These are phyloP conservation scores for Tanytarsus gracilentus DNA, from an alignment of 2,888 invertebrate genomes.

Conservation along the genomic window DNA sequence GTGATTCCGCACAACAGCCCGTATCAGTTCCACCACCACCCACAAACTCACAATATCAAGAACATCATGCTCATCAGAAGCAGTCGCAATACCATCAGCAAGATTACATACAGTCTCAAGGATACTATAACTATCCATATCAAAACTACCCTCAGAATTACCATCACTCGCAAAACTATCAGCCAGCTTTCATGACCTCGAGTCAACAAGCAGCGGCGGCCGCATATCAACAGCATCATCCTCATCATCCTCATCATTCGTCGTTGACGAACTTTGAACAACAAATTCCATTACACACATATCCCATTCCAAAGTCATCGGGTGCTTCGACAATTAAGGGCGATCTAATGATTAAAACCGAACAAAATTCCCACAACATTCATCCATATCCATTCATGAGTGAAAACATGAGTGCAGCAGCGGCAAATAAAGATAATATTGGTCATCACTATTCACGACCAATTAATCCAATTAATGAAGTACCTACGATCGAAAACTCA, in stretches of 20 bases:
- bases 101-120: conserved; percentile 31
- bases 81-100: conserved; percentile 36
- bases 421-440: conserved; percentile 51
- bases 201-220: conserved; percentile 25
- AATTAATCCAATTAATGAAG: conserved; percentile 60
- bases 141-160: conserved; percentile 29
- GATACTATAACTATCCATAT: conserved; percentile 27
- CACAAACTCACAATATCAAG: conserved; percentile 17
- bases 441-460: conserved; percentile 67
- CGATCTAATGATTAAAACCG: neutral
- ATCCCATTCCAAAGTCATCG: conserved; percentile 40
- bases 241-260: neutral
- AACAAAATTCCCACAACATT: neutral
- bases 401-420: conserved; percentile 51
- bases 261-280: conserved; percentile 41
- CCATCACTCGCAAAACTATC: conserved; percentile 31
- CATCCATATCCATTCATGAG: conserved; percentile 51
- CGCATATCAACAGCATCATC: conserved; percentile 28
- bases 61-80: conserved; percentile 7
- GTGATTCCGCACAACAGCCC: conserved; percentile 26
- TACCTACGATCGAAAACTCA: conserved; percentile 41
- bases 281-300: conserved; percentile 43
- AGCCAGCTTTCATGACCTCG: conserved; percentile 8
- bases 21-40: too few relatives aligned
- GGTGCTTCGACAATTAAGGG: neutral